Evolutionary conservation across 2,113 vertebrate species (phyloP).

Genomic region (Oxygymnocypris stewartii): DNA sequence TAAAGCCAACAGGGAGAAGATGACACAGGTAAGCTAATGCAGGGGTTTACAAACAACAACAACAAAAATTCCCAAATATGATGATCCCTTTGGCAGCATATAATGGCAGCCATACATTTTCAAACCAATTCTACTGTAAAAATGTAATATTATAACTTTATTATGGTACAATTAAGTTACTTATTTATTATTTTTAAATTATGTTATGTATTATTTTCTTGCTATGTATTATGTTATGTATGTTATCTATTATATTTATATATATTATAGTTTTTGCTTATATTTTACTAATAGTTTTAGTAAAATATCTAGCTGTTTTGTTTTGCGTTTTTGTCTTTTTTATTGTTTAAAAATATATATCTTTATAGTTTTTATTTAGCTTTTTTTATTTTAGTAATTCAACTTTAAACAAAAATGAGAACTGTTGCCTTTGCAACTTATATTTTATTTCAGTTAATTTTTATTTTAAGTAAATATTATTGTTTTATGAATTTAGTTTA

Average conservation of each 20-base stretch:
- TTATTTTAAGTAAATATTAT: neutral
- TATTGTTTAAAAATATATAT: no score
- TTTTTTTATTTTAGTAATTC: neutral
- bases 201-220: no score
- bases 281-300: neutral
- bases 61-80: neutral
- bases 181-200: neutral
- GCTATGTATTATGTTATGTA: no score
- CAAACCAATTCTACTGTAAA: neutral
- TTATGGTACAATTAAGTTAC: neutral
- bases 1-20: constrained; percentile 99
- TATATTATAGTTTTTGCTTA: no score
- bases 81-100: neutral
- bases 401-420: neutral
- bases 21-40: constrained; percentile 83
- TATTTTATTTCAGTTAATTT: neutral
- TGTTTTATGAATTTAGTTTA: neutral
- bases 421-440: neutral
- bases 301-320: no score
- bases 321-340: no score
- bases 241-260: no score
- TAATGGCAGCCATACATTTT: neutral
- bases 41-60: neutral
- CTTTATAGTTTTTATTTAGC: no score
- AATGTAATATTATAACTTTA: neutral